A percentile compares a stretch with the other conserved stretches of the same genome.
Evolutionary conservation across 2,113 vertebrate species (phyloP).

Genomic region (Oenanthe oenanthe): DNA sequence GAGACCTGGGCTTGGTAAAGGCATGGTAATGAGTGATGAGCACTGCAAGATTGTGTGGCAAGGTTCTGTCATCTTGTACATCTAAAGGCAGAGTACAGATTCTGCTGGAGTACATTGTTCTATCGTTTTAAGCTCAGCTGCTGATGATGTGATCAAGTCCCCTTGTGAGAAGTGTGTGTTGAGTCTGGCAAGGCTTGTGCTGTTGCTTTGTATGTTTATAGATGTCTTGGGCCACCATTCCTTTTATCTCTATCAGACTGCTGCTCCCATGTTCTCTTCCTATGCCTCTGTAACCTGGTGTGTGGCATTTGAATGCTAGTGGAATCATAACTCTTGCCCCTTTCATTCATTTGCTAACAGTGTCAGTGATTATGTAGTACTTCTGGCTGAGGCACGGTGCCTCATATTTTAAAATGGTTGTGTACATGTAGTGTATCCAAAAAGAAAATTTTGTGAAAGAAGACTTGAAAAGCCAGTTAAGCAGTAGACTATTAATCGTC

Average conservation of each 20-base stretch:
- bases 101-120: accelerated
- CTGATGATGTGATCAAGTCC: background rate
- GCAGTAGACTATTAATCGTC: background rate
- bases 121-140: background rate
- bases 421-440: background rate
- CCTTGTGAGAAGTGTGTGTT: background rate
- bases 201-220: background rate
- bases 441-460: background rate
- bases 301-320: background rate
- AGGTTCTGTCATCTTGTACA: background rate
- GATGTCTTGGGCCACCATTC: background rate
- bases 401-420: background rate
- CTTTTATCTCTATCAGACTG: background rate
- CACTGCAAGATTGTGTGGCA: no score
- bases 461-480: background rate
- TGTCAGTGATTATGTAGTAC: background rate
- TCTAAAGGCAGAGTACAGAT: background rate
- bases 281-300: background rate
- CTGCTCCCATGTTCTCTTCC: background rate
- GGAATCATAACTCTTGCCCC: background rate
- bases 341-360: background rate
- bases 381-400: background rate
- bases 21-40: background rate
- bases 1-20: background rate
- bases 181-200: background rate